Evolutionary conservation across 2,888 invertebrate genomes (phyloP), one percentile per base, ranked within the genome.

Genomic region (Deilephila porcellus): DNA sequence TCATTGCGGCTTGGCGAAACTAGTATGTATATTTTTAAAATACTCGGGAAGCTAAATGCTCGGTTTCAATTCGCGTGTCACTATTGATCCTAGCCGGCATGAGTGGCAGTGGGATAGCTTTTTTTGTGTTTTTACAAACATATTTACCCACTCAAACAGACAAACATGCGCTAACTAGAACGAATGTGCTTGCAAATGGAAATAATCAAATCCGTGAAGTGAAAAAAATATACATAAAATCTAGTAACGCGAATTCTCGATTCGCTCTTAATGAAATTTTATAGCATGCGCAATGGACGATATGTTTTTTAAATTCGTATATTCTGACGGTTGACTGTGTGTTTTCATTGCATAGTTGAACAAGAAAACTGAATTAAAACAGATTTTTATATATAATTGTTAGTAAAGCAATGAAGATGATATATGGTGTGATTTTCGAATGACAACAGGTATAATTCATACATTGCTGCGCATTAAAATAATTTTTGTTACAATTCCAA

Each of bases 211-310:
- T 17, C 29, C 14, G 60, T 17, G 29, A 60, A 52, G 20, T 25
- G 45, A 25, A 67, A 20, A 67, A 17, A 2, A 25, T 14, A 14
- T 25, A 67, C 45, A 67, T 8, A 25, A 64, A 45, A 45, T 37
- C 19, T 4, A 37, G 37, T 37, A 34, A 32, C 60, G 20, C n/a
- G 34, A 4, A 67, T 52, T 52, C 14, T 52, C 25, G 45, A 29
- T 52, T 45, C 45, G 25, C 25, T 6, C 52, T 52, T 67, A 67
- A 67, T 67, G 45, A 67, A 67, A 52, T 67, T 67, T 67, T 67
- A 67, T 67, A 67, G 67, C 67, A 29, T 6, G 45, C 17, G 29
- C 52, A 67, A 67, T 67, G 67, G 45, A 52, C 67, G 64, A 5
- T 14, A 20, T 5, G 34, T 20, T 64, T 64, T 45, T 32, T 52